phyloP scores from a whole-genome alignment of 2,888 invertebrate genomes.

The Zygaena filipendulae region DNA sequence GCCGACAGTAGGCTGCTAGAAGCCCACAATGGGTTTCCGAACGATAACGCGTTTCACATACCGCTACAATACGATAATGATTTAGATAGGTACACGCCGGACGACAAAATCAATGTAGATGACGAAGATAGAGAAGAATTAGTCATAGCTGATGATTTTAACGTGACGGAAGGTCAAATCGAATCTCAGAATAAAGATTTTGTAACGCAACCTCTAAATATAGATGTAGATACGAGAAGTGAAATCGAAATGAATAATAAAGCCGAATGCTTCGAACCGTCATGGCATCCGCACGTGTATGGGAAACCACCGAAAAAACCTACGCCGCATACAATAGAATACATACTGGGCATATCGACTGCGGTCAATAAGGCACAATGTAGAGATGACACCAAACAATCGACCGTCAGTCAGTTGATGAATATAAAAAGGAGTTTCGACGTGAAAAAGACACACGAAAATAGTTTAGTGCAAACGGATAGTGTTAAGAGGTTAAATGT shows the following conservation, averaged over 20 bases:
- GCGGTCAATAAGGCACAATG: slow-evolving; percentile 20
- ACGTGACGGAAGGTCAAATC: slow-evolving; percentile 17
- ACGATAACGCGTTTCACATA: slow-evolving; percentile 18
- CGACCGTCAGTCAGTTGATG: slow-evolving; percentile 39
- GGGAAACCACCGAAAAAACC: slow-evolving; percentile 83
- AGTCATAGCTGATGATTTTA: slow-evolving; percentile 29
- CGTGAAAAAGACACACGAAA: slow-evolving; percentile 28
- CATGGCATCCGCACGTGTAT: slow-evolving; percentile 94
- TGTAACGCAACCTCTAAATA: slow-evolving; percentile 8
- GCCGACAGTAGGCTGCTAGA: slow-evolving; percentile 29
- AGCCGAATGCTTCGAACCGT: slow-evolving; percentile 33
- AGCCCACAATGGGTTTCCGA: slow-evolving; percentile 20
- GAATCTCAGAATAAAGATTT: slow-evolving; percentile 19
- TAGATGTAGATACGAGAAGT: slow-evolving; percentile 18
- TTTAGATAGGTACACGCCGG: slow-evolving; percentile 31
- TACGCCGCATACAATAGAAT: slow-evolving; percentile 88
- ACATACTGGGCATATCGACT: slow-evolving; percentile 78
- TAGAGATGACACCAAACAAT: slow-evolving; percentile 22
- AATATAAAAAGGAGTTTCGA: slow-evolving; percentile 46
- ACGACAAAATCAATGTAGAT: slow-evolving; percentile 42
- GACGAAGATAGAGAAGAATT: slow-evolving; percentile 38
- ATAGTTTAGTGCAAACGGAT: slow-evolving; percentile 51
- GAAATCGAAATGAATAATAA: slow-evolving; percentile 21
- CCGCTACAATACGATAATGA: slow-evolving; percentile 22
- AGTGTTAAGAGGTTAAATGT: slow-evolving; percentile 29